These are phyloP conservation scores for Anthrax anthrax DNA, from an alignment of 2,888 invertebrate genomes.

Conservation along the genomic window DNA sequence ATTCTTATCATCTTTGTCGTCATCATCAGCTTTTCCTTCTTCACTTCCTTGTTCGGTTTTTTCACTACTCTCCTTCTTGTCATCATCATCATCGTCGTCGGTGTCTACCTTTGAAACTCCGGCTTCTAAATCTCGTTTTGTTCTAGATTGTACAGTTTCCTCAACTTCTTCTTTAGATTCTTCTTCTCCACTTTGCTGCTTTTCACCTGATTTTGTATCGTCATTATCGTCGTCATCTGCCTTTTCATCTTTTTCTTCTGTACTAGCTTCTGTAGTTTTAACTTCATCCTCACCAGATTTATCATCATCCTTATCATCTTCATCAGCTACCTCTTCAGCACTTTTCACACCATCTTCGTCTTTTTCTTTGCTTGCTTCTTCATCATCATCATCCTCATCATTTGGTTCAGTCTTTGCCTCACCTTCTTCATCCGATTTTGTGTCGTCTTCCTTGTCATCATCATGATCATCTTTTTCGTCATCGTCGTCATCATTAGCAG, in stretches of 20 bases:
- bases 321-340: slow-evolving; percentile 21
- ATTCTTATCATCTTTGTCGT: slow-evolving; percentile 23
- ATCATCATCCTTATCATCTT: slow-evolving; percentile 24
- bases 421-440: slow-evolving; percentile 21
- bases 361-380: slow-evolving; percentile 24
- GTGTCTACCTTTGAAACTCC: neutral
- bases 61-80: slow-evolving; percentile 13
- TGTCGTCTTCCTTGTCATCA: slow-evolving; percentile 13
- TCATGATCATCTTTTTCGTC: slow-evolving; percentile 17
- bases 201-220: slow-evolving; percentile 6
- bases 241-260: slow-evolving; percentile 15
- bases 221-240: slow-evolving; percentile 19
- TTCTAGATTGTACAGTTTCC: neutral
- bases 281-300: slow-evolving; percentile 18
- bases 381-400: slow-evolving; percentile 25
- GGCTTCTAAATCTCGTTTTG: neutral
- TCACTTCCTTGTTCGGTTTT: too few species aligned
- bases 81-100: slow-evolving; percentile 14
- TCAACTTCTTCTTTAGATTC: slow-evolving; percentile 1
- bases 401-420: slow-evolving; percentile 17
- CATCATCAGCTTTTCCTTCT: slow-evolving; percentile 9
- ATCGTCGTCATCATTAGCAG: slow-evolving; percentile 17
- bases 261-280: neutral
- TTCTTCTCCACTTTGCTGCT: neutral
- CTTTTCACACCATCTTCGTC: neutral